Percentiles rank a stretch among this genome's conserved stretches.
phyloP scores from a whole-genome alignment of 2,888 invertebrate species.

The Xestia rhomboidea region DNA sequence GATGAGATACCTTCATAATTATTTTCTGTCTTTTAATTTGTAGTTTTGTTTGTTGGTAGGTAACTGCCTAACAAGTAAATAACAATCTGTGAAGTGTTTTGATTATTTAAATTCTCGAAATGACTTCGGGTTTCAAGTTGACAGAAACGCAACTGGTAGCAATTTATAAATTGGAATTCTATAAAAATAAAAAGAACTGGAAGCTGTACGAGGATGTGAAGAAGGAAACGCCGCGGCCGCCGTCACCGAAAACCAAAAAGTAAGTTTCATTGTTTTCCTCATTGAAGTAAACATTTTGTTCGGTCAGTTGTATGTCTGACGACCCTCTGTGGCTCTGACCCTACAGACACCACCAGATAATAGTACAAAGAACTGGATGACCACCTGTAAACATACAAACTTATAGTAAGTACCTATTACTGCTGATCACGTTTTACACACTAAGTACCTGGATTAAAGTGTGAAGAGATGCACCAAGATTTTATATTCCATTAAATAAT shows the following conservation, averaged over 20 bases:
- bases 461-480: too few species aligned
- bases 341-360: too few species aligned
- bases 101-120: neutral
- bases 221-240: slow-evolving; percentile 1
- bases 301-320: too few species aligned
- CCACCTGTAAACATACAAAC: too few species aligned
- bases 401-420: too few species aligned
- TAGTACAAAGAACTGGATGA: too few species aligned
- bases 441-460: too few species aligned
- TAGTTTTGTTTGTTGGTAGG: slow-evolving; percentile 9
- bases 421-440: too few species aligned
- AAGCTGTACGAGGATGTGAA: slow-evolving; percentile 63
- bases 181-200: slow-evolving; percentile 81
- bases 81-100: slow-evolving; percentile 9
- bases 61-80: neutral
- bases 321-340: neutral
- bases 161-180: slow-evolving; percentile 79
- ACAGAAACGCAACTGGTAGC: slow-evolving; percentile 71
- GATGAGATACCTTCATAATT: neutral
- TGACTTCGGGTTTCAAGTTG: slow-evolving; percentile 25
- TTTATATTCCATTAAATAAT: too few species aligned
- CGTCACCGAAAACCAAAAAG: neutral
- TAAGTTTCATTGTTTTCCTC: neutral
- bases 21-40: neutral
- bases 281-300: neutral